These are phyloP conservation scores for Phaethornis superciliosus DNA, from an alignment of 2,113 vertebrate genomes.

Conservation along the genomic window DNA sequence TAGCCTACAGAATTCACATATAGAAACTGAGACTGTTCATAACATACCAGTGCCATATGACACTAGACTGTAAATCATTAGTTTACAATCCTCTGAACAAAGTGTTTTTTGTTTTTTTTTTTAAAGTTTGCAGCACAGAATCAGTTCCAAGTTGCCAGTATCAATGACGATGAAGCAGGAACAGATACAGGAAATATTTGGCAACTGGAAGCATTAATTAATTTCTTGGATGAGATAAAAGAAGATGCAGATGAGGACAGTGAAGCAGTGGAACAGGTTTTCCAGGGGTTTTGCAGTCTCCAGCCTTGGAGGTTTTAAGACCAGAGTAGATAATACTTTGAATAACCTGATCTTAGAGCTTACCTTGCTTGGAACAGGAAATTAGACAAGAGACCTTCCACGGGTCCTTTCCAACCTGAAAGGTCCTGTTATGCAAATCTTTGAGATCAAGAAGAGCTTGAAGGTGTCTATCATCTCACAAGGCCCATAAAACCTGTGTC, in stretches of 20 bases:
- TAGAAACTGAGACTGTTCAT: background rate
- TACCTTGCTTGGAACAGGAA: background rate
- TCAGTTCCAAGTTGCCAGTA: background rate
- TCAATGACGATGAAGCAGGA: background rate
- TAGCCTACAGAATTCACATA: background rate
- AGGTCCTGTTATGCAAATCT: background rate
- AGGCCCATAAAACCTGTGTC: background rate
- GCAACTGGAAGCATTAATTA: slow-evolving; percentile 2
- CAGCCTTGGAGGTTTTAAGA: background rate
- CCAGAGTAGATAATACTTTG: background rate
- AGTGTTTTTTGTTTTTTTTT: fast-evolving
- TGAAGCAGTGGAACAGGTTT: slow-evolving; percentile 35
- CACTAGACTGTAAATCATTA: too few relatives aligned
- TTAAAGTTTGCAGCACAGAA: background rate
- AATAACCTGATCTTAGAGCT: background rate
- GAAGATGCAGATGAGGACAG: background rate
- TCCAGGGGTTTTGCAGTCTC: background rate
- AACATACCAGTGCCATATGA: background rate
- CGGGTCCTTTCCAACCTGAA: background rate
- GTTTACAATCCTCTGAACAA: background rate
- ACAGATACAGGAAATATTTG: background rate
- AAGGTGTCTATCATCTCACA: background rate
- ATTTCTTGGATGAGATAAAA: slow-evolving; percentile 24
- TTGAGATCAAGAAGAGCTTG: background rate
- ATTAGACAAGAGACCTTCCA: background rate